phyloP scores from a whole-genome alignment of 2,888 invertebrate genomes.

The Agriopis aurantiaria region DNA sequence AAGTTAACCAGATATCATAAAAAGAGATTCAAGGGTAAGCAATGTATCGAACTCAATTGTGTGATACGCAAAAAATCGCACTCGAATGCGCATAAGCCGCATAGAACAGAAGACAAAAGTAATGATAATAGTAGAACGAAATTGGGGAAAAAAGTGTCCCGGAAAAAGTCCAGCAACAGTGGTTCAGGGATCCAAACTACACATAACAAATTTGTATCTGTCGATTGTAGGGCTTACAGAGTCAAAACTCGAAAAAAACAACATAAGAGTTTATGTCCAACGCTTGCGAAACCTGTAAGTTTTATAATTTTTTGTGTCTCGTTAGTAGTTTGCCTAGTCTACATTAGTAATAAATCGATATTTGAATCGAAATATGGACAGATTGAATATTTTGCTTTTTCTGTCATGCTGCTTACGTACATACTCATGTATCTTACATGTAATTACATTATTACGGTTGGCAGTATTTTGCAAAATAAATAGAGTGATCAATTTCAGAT shows the following conservation, averaged over 20 bases:
- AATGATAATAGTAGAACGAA: constrained; percentile 54
- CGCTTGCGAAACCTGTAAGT: constrained; percentile 65
- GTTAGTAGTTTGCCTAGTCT: background rate
- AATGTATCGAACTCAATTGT: constrained; percentile 38
- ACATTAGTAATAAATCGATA: no score
- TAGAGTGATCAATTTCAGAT: constrained; percentile 61
- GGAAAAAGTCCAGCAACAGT: constrained; percentile 51
- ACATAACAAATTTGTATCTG: constrained; percentile 47
- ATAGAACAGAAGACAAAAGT: constrained; percentile 45
- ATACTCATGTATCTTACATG: no score
- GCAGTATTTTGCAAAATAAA: background rate
- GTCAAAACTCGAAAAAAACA: constrained; percentile 45
- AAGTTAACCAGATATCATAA: constrained; percentile 49
- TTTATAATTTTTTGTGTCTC: background rate
- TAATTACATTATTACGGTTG: background rate
- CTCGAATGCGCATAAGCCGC: constrained; percentile 43
- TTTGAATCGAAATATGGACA: no score
- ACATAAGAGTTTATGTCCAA: constrained; percentile 47
- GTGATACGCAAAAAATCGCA: constrained; percentile 41
- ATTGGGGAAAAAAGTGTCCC: constrained; percentile 51
- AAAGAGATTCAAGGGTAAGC: constrained; percentile 48
- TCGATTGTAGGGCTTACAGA: constrained; percentile 47
- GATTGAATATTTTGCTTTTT: no score
- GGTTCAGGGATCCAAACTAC: constrained; percentile 50
- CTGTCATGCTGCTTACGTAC: no score